Percentiles rank a stretch among this genome's conserved stretches.
phyloP scores from a whole-genome alignment of 2,888 invertebrate genomes.

The Pegoplata infirma region DNA sequence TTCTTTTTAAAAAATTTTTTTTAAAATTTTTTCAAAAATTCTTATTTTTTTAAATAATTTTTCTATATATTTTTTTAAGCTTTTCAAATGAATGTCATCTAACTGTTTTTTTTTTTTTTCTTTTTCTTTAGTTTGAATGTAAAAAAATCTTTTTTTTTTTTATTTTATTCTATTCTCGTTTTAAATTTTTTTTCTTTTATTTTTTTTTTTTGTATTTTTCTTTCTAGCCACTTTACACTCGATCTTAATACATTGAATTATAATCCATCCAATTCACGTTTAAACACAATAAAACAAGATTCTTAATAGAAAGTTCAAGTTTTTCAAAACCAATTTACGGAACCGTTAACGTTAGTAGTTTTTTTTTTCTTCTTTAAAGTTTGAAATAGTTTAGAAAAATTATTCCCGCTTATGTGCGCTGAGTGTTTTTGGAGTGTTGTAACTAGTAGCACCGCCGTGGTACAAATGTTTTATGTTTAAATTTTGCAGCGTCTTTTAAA shows the following conservation, averaged over 20 bases:
- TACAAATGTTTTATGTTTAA: slow-evolving; percentile 78
- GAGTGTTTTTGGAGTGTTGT: slow-evolving; percentile 70
- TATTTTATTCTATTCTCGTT: slow-evolving; percentile 5
- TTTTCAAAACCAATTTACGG: slow-evolving; percentile 57
- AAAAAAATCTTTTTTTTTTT: slow-evolving; percentile 26
- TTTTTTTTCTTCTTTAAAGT: too few relatives aligned
- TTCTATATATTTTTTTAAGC: background rate
- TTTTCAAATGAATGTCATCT: slow-evolving; percentile 47
- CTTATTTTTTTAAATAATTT: slow-evolving; percentile 31
- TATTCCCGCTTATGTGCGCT: slow-evolving; percentile 36
- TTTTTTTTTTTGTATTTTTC: slow-evolving; percentile 2
- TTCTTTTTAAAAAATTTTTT: background rate
- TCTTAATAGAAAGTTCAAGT: slow-evolving; percentile 61
- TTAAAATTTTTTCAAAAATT: slow-evolving; percentile 11
- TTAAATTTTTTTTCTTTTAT: slow-evolving; percentile 32
- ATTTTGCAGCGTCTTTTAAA: slow-evolving; percentile 78
- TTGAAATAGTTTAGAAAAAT: too few relatives aligned
- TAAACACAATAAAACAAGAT: slow-evolving; percentile 48
- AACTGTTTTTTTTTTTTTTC: slow-evolving; percentile 48
- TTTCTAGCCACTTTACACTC: slow-evolving; percentile 50
- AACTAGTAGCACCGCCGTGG: slow-evolving; percentile 75
- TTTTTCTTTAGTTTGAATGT: slow-evolving; percentile 28
- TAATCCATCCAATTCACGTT: slow-evolving; percentile 46
- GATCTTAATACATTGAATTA: slow-evolving; percentile 12
- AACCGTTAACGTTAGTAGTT: slow-evolving; percentile 61